Evolutionary conservation across 2,888 invertebrate species (phyloP), one percentile per base, ranked within the genome.

Genomic region (Napeogenes inachia): DNA sequence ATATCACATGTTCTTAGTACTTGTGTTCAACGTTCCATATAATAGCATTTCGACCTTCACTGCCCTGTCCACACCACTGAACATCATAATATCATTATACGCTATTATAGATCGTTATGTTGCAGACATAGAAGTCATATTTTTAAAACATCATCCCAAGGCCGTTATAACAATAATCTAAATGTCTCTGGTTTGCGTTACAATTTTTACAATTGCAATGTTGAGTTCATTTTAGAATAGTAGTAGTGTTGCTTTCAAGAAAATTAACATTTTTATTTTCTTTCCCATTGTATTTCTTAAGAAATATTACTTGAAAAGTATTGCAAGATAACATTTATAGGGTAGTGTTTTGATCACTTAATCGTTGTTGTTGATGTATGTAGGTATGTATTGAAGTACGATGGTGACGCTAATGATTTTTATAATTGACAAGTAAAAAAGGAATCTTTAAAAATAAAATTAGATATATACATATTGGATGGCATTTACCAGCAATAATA

Each of bases 41-140:
- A 69, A 70, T 70, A 57, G 65, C 62, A 63, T 66, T 60, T 63
- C 63, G 62, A 64, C 64, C 65, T 68, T 66, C 57, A 58, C 62
- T 56, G 54, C 45, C 33, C 13, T 65, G 45, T 53, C 57, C 63
- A 60, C 35, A 46, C 33, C 56, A 53, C 62, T 66, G 63, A 59
- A 70, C 68, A 69, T 72, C 68, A 70, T 71, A 68, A 50, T 50
- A 6, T 50, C 30, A 30, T 10, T 30, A 50, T 50, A 50, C 6
- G 30, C 10, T 50, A 50, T 30, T 50, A 12, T 50, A 30, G 30
- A 30, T 50, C 50, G 6, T 50, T 30, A 30, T 50, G n/a, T 30
- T 30, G n/a, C 8, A 21, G 10, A 5, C 12, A 50, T 50, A 50
- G 12, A 50, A 12, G 30, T 21, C 30, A 30, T 50, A 30, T 50